Percentiles rank a stretch among this genome's conserved stretches.
Conservation (phyloP, 2,888 invertebrate genomes). For the Zootermopsis nevadensis region DNA sequence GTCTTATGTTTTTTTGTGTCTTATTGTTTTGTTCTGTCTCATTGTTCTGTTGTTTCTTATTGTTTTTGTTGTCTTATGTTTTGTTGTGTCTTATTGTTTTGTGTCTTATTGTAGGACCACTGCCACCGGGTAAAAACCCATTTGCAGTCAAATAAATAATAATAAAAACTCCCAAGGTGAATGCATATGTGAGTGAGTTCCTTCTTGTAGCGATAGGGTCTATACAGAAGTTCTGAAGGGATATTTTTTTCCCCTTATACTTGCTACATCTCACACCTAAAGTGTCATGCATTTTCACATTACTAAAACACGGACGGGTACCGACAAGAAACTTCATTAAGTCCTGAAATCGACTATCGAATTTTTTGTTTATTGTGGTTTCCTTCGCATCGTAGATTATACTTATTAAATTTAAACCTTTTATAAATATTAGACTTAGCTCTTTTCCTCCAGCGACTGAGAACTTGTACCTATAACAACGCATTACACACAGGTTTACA, state of each 20-base stretch:
- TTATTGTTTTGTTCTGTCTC: no score
- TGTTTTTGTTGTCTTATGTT: no score
- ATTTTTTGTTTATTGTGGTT: not conserved
- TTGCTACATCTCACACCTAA: not conserved
- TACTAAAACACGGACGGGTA: not conserved
- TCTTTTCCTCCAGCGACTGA: slow-evolving; percentile 15
- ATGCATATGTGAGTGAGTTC: not conserved
- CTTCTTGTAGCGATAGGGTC: not conserved
- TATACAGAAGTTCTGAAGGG: not conserved
- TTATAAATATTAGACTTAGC: slow-evolving; percentile 36
- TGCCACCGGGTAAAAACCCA: no score
- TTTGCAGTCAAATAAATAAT: no score
- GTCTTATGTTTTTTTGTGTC: no score
- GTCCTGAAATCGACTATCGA: not conserved
- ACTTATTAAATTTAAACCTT: slow-evolving; percentile 43
- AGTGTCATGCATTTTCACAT: slow-evolving; percentile 9
- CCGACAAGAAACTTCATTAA: slow-evolving; percentile 17
- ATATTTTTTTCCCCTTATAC: not conserved
- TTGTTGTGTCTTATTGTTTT: no score
- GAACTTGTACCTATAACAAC: not conserved
- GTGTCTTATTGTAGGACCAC: no score
- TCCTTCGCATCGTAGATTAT: slow-evolving; percentile 22
- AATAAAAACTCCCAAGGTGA: no score
- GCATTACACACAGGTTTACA: not conserved
- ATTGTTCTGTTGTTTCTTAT: no score